These are phyloP conservation scores for Thalassarche chlororhynchos DNA, from an alignment of 2,113 vertebrate species.

Conservation along the genomic window DNA sequence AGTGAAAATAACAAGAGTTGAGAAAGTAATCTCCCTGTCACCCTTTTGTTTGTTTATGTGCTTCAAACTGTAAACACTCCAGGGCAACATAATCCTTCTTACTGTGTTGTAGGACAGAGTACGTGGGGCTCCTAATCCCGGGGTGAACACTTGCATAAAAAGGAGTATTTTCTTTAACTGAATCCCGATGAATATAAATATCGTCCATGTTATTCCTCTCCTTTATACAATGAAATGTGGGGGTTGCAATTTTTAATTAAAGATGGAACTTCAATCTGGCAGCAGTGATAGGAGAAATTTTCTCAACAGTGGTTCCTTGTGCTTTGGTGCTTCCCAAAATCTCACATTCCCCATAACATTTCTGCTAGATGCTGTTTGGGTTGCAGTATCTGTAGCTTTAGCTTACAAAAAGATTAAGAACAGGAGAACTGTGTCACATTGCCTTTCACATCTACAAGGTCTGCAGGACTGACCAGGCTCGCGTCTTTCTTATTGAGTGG, in stretches of 20 bases:
- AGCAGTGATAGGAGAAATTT: neutral
- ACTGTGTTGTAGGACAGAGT: neutral
- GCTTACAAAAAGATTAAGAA: neutral
- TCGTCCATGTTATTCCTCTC: neutral
- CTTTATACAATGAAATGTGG: neutral
- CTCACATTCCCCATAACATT: fast-evolving
- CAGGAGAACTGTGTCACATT: neutral
- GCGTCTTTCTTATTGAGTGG: fast-evolving
- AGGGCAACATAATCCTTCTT: neutral
- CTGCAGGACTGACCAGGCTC: neutral
- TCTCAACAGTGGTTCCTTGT: neutral
- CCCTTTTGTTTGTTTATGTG: neutral
- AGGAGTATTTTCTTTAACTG: neutral
- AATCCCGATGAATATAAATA: neutral
- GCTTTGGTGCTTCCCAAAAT: neutral
- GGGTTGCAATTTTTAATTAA: neutral
- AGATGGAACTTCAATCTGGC: neutral
- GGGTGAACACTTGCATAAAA: neutral
- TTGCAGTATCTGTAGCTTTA: neutral
- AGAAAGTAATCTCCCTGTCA: neutral
- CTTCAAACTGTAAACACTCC: neutral
- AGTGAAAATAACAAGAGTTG: neutral
- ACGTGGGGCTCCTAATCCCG: neutral
- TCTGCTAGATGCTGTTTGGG: neutral
- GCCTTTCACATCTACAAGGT: too few relatives aligned